Conservation (phyloP, 1,140 invertebrate genomes). For the Aleiodes sp. region DNA sequence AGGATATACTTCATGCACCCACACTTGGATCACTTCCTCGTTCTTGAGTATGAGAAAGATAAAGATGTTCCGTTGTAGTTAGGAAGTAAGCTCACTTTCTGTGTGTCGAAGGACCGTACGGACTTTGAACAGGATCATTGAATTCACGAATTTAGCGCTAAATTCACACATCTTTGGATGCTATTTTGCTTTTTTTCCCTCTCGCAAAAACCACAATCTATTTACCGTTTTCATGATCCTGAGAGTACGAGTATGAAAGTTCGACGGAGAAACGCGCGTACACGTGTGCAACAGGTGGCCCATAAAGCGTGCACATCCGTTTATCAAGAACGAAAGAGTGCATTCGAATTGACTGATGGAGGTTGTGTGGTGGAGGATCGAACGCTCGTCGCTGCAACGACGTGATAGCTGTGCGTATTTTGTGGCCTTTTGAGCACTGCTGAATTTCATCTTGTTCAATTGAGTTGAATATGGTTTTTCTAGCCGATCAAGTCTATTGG, state of each 20-base stretch:
- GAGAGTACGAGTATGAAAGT: constrained; percentile 50
- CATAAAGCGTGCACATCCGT: constrained; percentile 58
- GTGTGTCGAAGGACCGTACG: too few relatives aligned
- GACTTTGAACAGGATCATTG: too few relatives aligned
- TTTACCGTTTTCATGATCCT: constrained; percentile 31
- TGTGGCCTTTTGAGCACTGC: background rate
- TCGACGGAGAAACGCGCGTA: constrained; percentile 51
- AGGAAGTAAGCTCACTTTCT: background rate
- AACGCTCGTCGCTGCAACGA: constrained; percentile 31
- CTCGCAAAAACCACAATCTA: background rate
- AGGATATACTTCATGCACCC: background rate
- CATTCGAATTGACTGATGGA: constrained; percentile 58
- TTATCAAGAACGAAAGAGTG: constrained; percentile 61
- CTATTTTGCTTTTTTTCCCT: background rate
- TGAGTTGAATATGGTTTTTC: background rate
- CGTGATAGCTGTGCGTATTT: constrained; percentile 36
- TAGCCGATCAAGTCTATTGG: background rate
- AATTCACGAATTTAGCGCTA: too few relatives aligned
- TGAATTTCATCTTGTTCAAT: constrained; percentile 2
- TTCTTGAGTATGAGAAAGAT: background rate
- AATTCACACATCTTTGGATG: background rate
- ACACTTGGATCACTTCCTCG: background rate
- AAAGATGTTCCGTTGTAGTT: background rate
- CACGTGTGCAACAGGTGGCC: constrained; percentile 55
- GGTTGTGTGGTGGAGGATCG: constrained; percentile 49